These are phyloP conservation scores for Kryptopterus vitreolus DNA, from an alignment of 2,797 vertebrate genomes.

Conservation along the genomic window DNA sequence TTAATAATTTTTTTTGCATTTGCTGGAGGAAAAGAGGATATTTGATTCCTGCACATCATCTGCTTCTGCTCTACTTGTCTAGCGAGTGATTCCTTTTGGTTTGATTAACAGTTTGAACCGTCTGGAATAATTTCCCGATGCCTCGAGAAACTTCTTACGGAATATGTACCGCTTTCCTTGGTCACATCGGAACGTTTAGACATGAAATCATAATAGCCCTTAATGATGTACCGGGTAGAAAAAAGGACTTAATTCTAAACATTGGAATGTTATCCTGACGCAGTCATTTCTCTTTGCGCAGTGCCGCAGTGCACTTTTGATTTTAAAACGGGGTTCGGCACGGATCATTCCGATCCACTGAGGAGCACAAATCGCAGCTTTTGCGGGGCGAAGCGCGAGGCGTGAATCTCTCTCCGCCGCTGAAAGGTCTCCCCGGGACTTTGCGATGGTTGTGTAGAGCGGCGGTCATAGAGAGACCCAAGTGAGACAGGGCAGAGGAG, in stretches of 20 bases:
- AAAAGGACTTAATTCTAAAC: slow-evolving; percentile 1
- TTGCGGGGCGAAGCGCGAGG: background rate
- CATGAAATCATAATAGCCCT: background rate
- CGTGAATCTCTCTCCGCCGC: background rate
- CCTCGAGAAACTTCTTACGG: too few species aligned
- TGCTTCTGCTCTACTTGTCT: background rate
- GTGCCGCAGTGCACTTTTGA: too few species aligned
- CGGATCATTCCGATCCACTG: background rate
- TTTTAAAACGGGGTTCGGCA: too few species aligned
- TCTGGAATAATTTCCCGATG: background rate
- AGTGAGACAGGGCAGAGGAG: slow-evolving; percentile 6
- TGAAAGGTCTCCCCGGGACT: slow-evolving; percentile 27
- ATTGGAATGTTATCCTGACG: background rate
- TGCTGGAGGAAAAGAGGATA: background rate
- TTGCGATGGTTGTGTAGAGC: slow-evolving; percentile 12
- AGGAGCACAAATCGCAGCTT: background rate
- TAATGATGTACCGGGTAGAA: background rate
- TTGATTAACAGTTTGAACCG: background rate
- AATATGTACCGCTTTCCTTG: too few species aligned
- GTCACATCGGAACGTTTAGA: too few species aligned
- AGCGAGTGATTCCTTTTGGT: background rate
- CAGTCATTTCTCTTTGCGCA: background rate
- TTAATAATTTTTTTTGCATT: background rate
- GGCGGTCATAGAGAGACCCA: slow-evolving; percentile 6
- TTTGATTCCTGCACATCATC: background rate